Evolutionary conservation across 2,888 invertebrate genomes (phyloP), one percentile per base, ranked within the genome.

Genomic region (Spodoptera picta): DNA sequence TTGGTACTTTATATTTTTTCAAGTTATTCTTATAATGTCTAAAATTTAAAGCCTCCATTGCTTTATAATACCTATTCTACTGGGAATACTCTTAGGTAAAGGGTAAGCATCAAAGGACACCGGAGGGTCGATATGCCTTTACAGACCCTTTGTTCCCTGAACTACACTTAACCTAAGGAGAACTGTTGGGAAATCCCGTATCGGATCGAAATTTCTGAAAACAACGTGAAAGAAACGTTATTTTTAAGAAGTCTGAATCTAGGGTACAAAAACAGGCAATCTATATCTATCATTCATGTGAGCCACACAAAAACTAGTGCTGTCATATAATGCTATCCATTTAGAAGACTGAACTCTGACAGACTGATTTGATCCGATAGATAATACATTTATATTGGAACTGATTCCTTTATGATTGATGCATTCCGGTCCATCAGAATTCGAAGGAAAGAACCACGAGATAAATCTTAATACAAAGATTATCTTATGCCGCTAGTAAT

Each of bases 321-420:
- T 64, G 65, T 60, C 68, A 73, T 61, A 60, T 66, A 73, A 66
- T 73, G 65, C 67, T 67, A 74, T 79, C 63, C 71, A 77, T 77
- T 72, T 66, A 66, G 65, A 64, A 72, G 69, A 78, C 69, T 79
- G 79, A 78, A 73, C 73, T 71, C 58, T 65, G 78, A 71, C 76
- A 65, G 73, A 48, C 43, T 24, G 36, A 70, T 70, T 60, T 58
- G 77, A 77, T 73, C 54, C 50, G 60, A 77, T 65, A 65, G 73
- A 60, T 60, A 76, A 62, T 49, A 76, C 60, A 65, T 68, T 69
- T 69, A 68, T 64, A 67, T 61, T 59, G 62, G 66, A 77, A 74
- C 64, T 74, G 77, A 72, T 76, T 77, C 54, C 64, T 60, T 63
- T 31, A 57, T 66, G 74, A 77, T 64, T 68, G 69, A 63, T 74